Base-by-base conservation (phyloP, 2,888 invertebrate species). In the Noctua fimbriata region DNA sequence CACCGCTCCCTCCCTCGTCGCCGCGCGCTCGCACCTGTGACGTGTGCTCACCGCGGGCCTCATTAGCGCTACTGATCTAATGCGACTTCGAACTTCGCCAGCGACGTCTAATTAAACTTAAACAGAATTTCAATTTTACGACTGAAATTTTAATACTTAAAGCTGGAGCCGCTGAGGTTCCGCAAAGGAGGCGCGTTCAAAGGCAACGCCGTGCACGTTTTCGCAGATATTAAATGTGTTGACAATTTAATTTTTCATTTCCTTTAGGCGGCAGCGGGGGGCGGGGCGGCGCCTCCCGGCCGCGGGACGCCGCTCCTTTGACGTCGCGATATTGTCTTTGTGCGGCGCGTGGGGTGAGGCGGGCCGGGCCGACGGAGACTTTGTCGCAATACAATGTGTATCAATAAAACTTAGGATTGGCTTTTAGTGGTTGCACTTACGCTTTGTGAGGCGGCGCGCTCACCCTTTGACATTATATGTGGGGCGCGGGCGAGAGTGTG, bases 381-480 rank as follows among this genome's bases (percentile, higher is more conserved):
- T 96, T 97, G 97, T 97, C 97, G 96, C 97, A 97, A 97, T 97
- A 97, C 96, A 97, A 97, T 97, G 97, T 97, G 97, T 97, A 97
- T 97, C 97, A 97, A 97, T 97, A 97, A 97, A 97, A 97, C 97
- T 97, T 97, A 96, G 97, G 96, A 97, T 97, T 97, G 97, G 97
- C 97, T 97, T 97, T 97, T 97, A 97, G 97, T 96, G 97, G 97
- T 96, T 96, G 97, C 96, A 97, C 97, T 97, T 96, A 97, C 97
- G 96, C 96, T 96, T 96, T 96, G 96, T 96, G 96, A 96, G 95
- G 96, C 96, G 95, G 95, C 96, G 94, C 90, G 96, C 95, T 96
- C 96, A 96, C 96, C 96, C 96, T 96, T 96, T 96, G 97, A 96
- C 96, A 96, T 96, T 96, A 96, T 95, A 96, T 94, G 94, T 94